Evolutionary conservation across 2,113 vertebrate species (phyloP), one percentile per base, ranked within the genome.

Genomic region (Pedetes capensis): DNA sequence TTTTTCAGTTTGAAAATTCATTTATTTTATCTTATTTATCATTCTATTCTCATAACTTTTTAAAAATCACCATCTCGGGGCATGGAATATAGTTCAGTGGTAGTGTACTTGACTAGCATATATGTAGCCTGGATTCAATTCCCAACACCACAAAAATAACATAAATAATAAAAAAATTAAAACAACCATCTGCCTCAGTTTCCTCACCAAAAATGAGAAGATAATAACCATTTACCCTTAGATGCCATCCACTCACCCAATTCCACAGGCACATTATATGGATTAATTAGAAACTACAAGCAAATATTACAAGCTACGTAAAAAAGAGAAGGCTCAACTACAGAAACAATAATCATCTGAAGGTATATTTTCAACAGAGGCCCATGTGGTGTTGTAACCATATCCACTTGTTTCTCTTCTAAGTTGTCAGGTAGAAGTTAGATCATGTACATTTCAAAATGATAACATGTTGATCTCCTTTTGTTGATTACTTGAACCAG

Each of bases 231-330:
- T 75, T 75, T 49, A 39, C 20, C 32, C 34, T 94, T 20, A 64
- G 57, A 57, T 32, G 47, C 23, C 34, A 80, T 71, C 32, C 39
- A 66, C 25, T 91, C 75, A 68, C 76, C 57, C 57, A 69, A 42
- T 6, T 68, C 79, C 17, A 90, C n/a, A 51, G 25, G 12, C 10
- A 47, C 63, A 68, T 69, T 82, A 59, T 4, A 57, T 87, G 32
- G 69, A 93, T 95, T 92, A 93, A 92, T 95, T 55, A 89, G 53
- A 89, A 68, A 72, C 44, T 84, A 91, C 89, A 78, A 53, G 34
- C 29, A 64, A 83, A 89, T 61, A 17, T 22, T 81, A 13, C 42
- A 87, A 89, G 14, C 59, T 79, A 18, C 47, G 61, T 22, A 87
- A 86, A 87, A 86, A 87, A 94, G 4, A 69, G 23, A 53, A 93